A percentile compares a stretch with the other conserved stretches of the same genome.
phyloP scores from a whole-genome alignment of 2,888 invertebrate genomes.

The Sipha maydis region DNA sequence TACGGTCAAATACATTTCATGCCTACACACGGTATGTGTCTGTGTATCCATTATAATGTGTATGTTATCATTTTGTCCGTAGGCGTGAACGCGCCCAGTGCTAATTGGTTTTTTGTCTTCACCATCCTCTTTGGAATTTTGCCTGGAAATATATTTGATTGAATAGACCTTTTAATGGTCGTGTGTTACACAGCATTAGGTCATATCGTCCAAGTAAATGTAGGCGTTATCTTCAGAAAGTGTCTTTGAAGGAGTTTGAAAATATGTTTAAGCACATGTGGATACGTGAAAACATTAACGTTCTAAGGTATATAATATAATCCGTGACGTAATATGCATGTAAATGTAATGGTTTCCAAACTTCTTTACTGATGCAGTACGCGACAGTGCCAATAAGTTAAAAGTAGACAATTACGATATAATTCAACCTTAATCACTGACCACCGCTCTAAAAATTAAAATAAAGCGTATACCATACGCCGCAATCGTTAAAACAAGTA shows the following conservation, averaged over 20 bases:
- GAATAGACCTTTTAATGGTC: background rate
- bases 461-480: too few species aligned
- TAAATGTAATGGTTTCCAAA: too few species aligned
- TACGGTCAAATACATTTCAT: constrained; percentile 3
- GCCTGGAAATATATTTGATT: background rate
- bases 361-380: too few species aligned
- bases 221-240: background rate
- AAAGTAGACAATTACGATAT: too few species aligned
- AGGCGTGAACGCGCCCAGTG: background rate
- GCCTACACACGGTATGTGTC: background rate
- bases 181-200: background rate
- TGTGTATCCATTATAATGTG: background rate
- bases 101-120: background rate
- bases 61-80: background rate
- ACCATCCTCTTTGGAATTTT: background rate
- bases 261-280: background rate
- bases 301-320: too few species aligned
- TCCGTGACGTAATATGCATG: too few species aligned
- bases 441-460: too few species aligned
- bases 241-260: background rate
- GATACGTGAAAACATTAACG: background rate
- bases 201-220: background rate
- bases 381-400: too few species aligned
- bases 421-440: too few species aligned
- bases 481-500: too few species aligned